Evolutionary conservation across 2,888 invertebrate genomes (phyloP).

Genomic region (Argyra leucocephala): DNA sequence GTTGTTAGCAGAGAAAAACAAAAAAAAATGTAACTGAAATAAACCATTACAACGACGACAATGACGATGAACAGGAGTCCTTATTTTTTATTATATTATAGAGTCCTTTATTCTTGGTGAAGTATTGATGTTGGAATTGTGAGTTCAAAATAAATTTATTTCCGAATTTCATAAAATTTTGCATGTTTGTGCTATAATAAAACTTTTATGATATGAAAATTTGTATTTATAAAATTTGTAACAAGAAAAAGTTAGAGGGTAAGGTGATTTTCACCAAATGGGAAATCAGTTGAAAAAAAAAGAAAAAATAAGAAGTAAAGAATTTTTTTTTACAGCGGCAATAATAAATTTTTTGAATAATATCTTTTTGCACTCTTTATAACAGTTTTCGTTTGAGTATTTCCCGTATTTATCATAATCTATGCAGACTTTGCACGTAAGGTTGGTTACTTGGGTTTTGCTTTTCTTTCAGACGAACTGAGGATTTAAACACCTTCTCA

Average conservation of each 20-base stretch:
- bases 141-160: conserved; percentile 3
- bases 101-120: neutral
- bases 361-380: neutral
- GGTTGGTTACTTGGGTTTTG: too few species aligned
- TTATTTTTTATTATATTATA: neutral
- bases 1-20: neutral
- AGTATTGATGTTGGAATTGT: conserved; percentile 1
- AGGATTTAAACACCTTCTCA: neutral
- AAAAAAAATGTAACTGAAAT: neutral
- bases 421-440: neutral
- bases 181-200: conserved; percentile 3
- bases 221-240: neutral
- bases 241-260: neutral
- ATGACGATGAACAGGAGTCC: neutral
- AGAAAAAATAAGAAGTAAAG: neutral
- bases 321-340: neutral
- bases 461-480: neutral
- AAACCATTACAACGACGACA: conserved; percentile 6
- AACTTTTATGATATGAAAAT: conserved; percentile 3
- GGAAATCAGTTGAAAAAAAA: neutral
- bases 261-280: neutral
- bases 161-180: conserved; percentile 4
- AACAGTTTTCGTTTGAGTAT: neutral
- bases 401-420: neutral
- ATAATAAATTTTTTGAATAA: conserved; percentile 6